These are phyloP conservation scores for Steatornis caripensis DNA, from an alignment of 2,113 vertebrate genomes.

Conservation along the genomic window DNA sequence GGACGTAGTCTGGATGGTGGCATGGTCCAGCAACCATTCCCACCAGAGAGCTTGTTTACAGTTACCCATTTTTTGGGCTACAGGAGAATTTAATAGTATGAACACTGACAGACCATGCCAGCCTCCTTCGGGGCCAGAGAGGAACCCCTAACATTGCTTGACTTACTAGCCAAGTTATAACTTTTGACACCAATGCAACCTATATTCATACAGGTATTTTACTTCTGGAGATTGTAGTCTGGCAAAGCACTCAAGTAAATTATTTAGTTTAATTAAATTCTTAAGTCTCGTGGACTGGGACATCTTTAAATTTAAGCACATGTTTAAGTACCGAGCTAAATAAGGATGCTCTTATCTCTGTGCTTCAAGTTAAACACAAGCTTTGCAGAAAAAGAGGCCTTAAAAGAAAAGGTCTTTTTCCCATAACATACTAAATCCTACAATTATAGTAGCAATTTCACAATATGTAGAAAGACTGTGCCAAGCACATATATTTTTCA, in stretches of 20 bases:
- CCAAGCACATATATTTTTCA: constrained; percentile 37
- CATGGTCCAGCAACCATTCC: background rate
- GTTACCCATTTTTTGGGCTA: background rate
- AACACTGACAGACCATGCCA: background rate
- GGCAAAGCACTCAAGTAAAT: background rate
- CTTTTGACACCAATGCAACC: background rate
- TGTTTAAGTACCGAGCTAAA: constrained; percentile 12
- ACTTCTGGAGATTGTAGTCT: background rate
- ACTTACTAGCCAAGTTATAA: background rate
- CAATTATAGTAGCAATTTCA: constrained; percentile 22
- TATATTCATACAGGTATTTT: background rate
- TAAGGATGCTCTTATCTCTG: background rate
- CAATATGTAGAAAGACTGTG: background rate
- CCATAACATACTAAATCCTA: background rate
- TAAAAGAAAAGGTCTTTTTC: background rate
- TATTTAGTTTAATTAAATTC: background rate
- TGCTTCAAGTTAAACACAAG: background rate
- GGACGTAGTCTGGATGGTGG: background rate
- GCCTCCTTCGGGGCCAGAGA: background rate
- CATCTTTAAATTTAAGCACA: background rate
- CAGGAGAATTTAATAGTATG: background rate
- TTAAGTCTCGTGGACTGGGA: background rate
- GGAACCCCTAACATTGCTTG: background rate
- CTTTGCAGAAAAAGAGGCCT: background rate
- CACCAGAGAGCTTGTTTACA: background rate